Base-by-base conservation (phyloP, 1,140 invertebrate genomes). In the Polypedilum vanderplanki region DNA sequence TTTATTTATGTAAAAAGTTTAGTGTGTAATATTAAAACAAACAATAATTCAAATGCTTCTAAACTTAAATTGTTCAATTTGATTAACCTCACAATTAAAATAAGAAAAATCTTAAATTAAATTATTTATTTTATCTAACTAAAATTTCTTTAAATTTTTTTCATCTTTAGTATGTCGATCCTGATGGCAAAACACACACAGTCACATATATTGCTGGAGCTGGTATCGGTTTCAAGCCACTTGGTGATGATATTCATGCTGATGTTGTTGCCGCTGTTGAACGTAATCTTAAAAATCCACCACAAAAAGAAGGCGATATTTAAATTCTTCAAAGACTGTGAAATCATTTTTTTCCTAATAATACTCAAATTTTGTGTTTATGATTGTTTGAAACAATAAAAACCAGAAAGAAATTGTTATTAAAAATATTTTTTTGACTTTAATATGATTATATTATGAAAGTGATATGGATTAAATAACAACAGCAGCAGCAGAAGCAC, bases 171-270 rank as follows among this genome's bases (percentile, higher is more conserved):
- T 57, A 57, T 57, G 46, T 57, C 15, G 46, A 57, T 15, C 46
- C 46, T 20, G 65, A 70, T 7, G 65, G 65, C 10, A 70, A 10
- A 20, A 70, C 65, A 8, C 17, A 20, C 7, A 70, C 65, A 70
- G 65, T 70, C 17, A 70, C 65, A 20, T 70, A 70, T 10, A 70
- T 70, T 20, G 65, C 65, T 70, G 65, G 65, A 20, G 65, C 65
- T 20, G 65, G 65, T 10, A 70, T 70, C 18, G 65, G 65, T 18
- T 70, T 70, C 65, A 18, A 70, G 20, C 65, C 65, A 22, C 9
- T 22, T 10, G 65, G 65, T 9, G 20, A 70, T 70, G 65, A 20
- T 18, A 70, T 70, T 12, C 65, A 70, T 22, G n/a, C 65, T 7
- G 65, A 70, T 8, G 65, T 70, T 18, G 15, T 18, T 10, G 65